Conservation (phyloP, 2,113 vertebrate species). For the Bubalus kerabau region DNA sequence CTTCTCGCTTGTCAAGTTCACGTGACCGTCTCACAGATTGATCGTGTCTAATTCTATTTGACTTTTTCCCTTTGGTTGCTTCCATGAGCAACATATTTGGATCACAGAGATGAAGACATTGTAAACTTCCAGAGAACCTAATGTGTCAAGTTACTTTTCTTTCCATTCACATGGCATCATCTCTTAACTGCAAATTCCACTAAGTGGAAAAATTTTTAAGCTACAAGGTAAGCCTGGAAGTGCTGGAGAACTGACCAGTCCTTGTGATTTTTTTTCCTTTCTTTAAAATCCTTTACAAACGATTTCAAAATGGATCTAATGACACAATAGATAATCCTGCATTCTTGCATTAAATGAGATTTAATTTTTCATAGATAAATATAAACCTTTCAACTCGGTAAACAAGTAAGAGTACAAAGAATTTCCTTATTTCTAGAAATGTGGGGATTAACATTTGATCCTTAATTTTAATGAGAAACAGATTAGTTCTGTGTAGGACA, state of each 20-base stretch:
- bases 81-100: neutral
- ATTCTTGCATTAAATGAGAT: neutral
- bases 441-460: neutral
- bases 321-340: neutral
- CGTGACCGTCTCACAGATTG: accelerated
- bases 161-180: neutral
- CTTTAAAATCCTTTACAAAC: neutral
- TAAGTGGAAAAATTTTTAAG: neutral
- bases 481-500: neutral
- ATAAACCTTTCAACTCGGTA: neutral
- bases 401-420: neutral
- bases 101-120: neutral
- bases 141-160: neutral
- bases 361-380: neutral
- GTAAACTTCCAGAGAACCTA: neutral
- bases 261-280: neutral
- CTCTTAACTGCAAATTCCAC: neutral
- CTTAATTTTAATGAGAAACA: slow-evolving; percentile 29
- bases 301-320: neutral
- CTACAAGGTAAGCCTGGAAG: neutral
- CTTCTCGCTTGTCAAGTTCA: accelerated
- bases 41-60: neutral
- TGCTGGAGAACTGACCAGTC: too few relatives aligned
- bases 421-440: slow-evolving; percentile 41
- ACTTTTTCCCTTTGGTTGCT: accelerated